A percentile compares a stretch with the other conserved stretches of the same genome.
phyloP scores from a whole-genome alignment of 2,888 invertebrate species.

The Drosophila subquinaria region DNA sequence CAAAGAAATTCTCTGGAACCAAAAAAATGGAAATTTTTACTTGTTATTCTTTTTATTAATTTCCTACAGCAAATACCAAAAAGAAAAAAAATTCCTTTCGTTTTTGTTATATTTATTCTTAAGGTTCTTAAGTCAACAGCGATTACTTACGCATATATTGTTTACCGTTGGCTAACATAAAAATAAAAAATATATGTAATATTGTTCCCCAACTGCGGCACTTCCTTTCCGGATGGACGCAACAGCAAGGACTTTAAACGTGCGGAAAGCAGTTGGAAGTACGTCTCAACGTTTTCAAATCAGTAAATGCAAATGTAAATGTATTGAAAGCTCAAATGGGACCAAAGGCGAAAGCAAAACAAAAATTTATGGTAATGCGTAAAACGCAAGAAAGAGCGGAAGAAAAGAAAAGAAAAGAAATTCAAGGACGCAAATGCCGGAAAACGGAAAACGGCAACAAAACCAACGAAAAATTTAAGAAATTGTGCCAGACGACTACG shows the following conservation, averaged over 20 bases:
- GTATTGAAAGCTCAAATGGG: conserved; percentile 71
- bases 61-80: conserved; percentile 16
- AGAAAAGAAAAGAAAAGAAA: conserved; percentile 20
- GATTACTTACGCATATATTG: conserved; percentile 59
- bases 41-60: conserved; percentile 31
- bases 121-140: conserved; percentile 45
- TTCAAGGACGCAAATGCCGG: conserved; percentile 72
- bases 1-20: not conserved
- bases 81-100: conserved; percentile 1
- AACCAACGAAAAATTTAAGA: conserved; percentile 72
- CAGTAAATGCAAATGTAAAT: conserved; percentile 77
- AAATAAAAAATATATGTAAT: conserved; percentile 62
- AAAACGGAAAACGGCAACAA: conserved; percentile 60
- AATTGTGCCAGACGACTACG: conserved; percentile 57
- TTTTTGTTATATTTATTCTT: conserved; percentile 13
- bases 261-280: conserved; percentile 70
- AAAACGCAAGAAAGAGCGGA: conserved; percentile 22
- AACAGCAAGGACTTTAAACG: conserved; percentile 53
- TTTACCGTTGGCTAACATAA: conserved; percentile 49
- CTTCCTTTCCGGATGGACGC: conserved; percentile 37
- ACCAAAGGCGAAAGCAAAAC: conserved; percentile 27
- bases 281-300: conserved; percentile 68
- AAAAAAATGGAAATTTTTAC: not conserved
- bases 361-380: conserved; percentile 56
- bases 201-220: conserved; percentile 24